Evolutionary conservation across 2,797 vertebrate genomes (phyloP), one percentile per base, ranked within the genome.

Genomic region (Margarornis squamiger): DNA sequence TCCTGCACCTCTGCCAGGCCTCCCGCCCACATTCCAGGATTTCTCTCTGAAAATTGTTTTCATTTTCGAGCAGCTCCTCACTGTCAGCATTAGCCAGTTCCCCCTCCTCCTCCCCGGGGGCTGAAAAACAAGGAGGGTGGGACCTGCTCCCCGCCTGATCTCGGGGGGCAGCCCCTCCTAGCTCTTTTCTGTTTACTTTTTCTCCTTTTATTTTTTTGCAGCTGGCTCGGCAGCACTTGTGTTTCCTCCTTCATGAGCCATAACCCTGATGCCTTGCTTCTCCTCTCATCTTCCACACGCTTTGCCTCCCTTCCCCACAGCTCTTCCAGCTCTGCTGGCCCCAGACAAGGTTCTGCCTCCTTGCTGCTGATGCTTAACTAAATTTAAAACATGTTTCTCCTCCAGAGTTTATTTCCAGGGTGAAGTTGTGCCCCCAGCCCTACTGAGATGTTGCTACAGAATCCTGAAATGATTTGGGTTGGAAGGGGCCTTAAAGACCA

Each of bases 61-160:
- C 58, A 12, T 90, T 91, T 95, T 62, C 73, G 43, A 57, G 72
- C 85, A 48, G 71, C 55, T 94, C 43, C 70, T 58, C 6, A 0
- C 70, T 38, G 59, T 41, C 30, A 9, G 81, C 1, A 1, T n/a
- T 1, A 9, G 65, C 75, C 49, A 20, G 76, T 79, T 93, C 58
- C 76, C 39, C 58, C 70, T 61, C 65, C 59, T 80, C 51, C 59
- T 90, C 82, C 55, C 49, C 16, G 1, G 18, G 27, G 61, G 57
- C 52, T 86, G 83, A 70, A 86, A 94, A 89, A 61, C 65, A 78
- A 70, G 43, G 41, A 88, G 95, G 86, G 92, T 67, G 74, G 81
- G 88, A 88, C 93, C 54, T 8, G 7, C 34, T 85, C 86, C 45
- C 59, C 1, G 3, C 90, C 77, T 70, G 22, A 41, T 78, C 65